Base-by-base conservation (phyloP, 2,888 invertebrate species). In the Eueremaeus valkanovi region DNA sequence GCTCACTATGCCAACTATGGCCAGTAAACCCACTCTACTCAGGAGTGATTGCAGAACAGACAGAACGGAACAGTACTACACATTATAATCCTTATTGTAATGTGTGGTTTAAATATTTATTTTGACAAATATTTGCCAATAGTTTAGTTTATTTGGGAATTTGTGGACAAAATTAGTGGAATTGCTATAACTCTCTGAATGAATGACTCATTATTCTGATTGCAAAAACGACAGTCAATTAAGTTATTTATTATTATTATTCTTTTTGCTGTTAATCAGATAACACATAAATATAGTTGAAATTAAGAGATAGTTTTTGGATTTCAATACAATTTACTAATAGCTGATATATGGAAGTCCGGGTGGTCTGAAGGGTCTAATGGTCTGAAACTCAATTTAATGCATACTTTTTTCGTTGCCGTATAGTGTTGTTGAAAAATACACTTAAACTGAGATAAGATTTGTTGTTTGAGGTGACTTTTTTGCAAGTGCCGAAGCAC, bases 351-450 rank as follows among this genome's bases (percentile, higher is more conserved):
- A 27, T 31, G 16, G 36, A 36, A 66, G 40, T 33, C 66, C 66
- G 66, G 66, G 66, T 66, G 66, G 66, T 66, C 66, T 55, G n/a
- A 55, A 49, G 6, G 49, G 18, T 49, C 49, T 55, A 24, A 61
- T 61, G 61, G 61, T 61, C 61, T 31, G 8, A 18, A 9, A 21
- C 40, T 66, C 66, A 9, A 66, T n/a, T 66, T 66, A 66, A 66
- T 66, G 66, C 36, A 66, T 66, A 66, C 66, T 31, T 36, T 36
- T 66, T 36, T 13, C 21, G 36, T 8, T 61, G 36, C 36, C 61
- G n/a, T 66, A n/a, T n/a, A 66, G 66, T 66, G 66, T 66, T 66
- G 66, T 66, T 66, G 66, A 66, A 66, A 66, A 66, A 66, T 66
- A 66, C 66, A 66, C 66, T 66, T 66, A 36, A 66, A 66, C 66